Percentiles rank a stretch among this genome's conserved stretches.
phyloP scores from a whole-genome alignment of 2,888 invertebrate genomes.

The Parnassius orleans region DNA sequence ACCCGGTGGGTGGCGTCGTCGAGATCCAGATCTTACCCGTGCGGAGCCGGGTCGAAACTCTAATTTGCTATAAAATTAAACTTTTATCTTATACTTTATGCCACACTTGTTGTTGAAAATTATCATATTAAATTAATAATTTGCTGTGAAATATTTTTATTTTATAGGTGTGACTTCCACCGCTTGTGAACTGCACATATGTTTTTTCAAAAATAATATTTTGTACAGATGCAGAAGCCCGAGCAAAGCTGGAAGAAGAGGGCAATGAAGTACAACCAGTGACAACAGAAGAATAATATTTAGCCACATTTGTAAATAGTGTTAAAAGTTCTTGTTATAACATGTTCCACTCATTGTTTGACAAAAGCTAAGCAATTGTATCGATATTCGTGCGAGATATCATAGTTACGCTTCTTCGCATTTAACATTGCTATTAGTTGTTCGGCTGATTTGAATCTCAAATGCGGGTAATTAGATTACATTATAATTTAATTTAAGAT shows the following conservation, averaged over 20 bases:
- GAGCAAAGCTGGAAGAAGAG: conserved; percentile 74
- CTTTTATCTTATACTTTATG: too few relatives aligned
- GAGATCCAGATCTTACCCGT: too few relatives aligned
- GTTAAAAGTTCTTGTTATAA: conserved; percentile 69
- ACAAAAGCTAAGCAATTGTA: conserved; percentile 51
- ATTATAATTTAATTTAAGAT: too few relatives aligned
- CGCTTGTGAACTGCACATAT: too few relatives aligned
- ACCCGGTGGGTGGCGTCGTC: too few relatives aligned
- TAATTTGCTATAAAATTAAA: too few relatives aligned
- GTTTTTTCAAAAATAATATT: too few relatives aligned
- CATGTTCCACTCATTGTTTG: conserved; percentile 65
- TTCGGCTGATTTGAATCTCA: conserved; percentile 1
- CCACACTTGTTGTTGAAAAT: too few relatives aligned
- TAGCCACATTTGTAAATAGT: conserved; percentile 77
- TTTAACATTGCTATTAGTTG: conserved; percentile 11
- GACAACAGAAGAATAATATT: conserved; percentile 76
- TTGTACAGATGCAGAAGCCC: conserved; percentile 78
- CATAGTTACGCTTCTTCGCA: conserved; percentile 26
- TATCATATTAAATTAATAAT: too few relatives aligned
- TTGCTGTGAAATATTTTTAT: too few relatives aligned
- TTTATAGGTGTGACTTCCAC: too few relatives aligned
- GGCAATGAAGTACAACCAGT: conserved; percentile 51
- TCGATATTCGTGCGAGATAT: conserved; percentile 24
- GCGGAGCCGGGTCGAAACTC: too few relatives aligned
- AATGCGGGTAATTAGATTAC: not conserved